A percentile compares a stretch with the other conserved stretches of the same genome.
Evolutionary conservation across 2,888 invertebrate genomes (phyloP).

Genomic region (Pyrocoelia pectoralis): DNA sequence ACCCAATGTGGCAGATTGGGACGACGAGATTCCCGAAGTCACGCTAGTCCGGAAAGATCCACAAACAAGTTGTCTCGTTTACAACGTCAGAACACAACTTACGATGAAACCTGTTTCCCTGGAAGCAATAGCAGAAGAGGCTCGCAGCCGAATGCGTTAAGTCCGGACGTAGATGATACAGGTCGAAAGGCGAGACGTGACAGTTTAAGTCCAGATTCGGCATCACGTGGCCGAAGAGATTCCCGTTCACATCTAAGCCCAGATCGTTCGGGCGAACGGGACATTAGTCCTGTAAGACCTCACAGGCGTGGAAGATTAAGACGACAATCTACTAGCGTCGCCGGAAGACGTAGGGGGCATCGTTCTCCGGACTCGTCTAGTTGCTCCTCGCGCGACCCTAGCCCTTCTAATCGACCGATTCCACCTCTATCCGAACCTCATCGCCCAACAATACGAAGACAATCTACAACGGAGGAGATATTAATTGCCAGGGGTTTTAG

Average conservation of each 20-base stretch:
- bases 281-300: slow-evolving; percentile 79
- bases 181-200: slow-evolving; percentile 82
- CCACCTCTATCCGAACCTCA: slow-evolving; percentile 65
- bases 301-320: slow-evolving; percentile 74
- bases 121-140: slow-evolving; percentile 71
- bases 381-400: slow-evolving; percentile 86
- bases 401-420: slow-evolving; percentile 74
- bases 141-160: slow-evolving; percentile 82
- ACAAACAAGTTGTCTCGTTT: slow-evolving; percentile 60
- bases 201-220: slow-evolving; percentile 90
- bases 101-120: slow-evolving; percentile 84
- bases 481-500: slow-evolving; percentile 89
- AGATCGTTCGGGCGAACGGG: slow-evolving; percentile 81
- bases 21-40: slow-evolving; percentile 71
- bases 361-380: slow-evolving; percentile 77
- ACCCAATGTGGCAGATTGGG: slow-evolving; percentile 79
- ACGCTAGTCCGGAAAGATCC: slow-evolving; percentile 73
- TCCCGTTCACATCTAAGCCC: slow-evolving; percentile 83
- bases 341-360: slow-evolving; percentile 60
- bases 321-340: slow-evolving; percentile 83
- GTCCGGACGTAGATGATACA: slow-evolving; percentile 77
- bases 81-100: slow-evolving; percentile 88
- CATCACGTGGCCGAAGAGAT: slow-evolving; percentile 76
- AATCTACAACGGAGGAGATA: slow-evolving; percentile 92
- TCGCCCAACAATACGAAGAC: slow-evolving; percentile 80